A percentile compares a stretch with the other conserved stretches of the same genome.
phyloP scores from a whole-genome alignment of 1,140 invertebrate genomes.

The Orchestia grillus region DNA sequence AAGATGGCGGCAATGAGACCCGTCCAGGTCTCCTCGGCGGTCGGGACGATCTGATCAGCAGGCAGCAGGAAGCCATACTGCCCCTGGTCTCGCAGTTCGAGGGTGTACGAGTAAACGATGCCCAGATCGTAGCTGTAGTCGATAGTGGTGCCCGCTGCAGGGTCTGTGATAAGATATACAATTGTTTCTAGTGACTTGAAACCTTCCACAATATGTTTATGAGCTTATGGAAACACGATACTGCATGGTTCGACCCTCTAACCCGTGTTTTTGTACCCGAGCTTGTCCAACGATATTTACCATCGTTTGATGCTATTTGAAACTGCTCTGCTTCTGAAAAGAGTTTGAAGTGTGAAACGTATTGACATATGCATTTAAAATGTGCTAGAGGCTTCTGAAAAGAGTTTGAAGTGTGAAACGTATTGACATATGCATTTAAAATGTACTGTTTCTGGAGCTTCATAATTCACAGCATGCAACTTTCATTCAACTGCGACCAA shows the following conservation, averaged over 20 bases:
- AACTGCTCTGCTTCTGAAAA: too few species aligned
- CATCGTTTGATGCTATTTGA: not conserved
- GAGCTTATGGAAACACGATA: too few species aligned
- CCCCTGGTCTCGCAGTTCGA: slow-evolving; percentile 83
- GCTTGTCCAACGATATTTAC: not conserved
- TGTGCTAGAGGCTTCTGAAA: too few species aligned
- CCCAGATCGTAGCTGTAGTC: slow-evolving; percentile 70
- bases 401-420: too few species aligned
- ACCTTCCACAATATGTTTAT: not conserved
- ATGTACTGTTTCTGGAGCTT: too few species aligned
- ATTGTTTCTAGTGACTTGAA: not conserved
- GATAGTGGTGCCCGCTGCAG: slow-evolving; percentile 47
- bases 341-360: too few species aligned
- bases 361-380: not conserved
- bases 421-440: not conserved
- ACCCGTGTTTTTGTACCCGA: not conserved
- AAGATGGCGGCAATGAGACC: slow-evolving; percentile 51
- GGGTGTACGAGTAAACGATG: slow-evolving; percentile 74
- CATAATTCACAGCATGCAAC: too few species aligned
- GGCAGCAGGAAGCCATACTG: slow-evolving; percentile 86
- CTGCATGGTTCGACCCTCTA: not conserved
- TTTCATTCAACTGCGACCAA: too few species aligned
- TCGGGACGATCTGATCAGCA: slow-evolving; percentile 58
- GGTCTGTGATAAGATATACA: slow-evolving; percentile 4
- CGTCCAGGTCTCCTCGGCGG: slow-evolving; percentile 61